phyloP scores from a whole-genome alignment of 2,797 vertebrate genomes.

The Peromyscus attwateri region DNA sequence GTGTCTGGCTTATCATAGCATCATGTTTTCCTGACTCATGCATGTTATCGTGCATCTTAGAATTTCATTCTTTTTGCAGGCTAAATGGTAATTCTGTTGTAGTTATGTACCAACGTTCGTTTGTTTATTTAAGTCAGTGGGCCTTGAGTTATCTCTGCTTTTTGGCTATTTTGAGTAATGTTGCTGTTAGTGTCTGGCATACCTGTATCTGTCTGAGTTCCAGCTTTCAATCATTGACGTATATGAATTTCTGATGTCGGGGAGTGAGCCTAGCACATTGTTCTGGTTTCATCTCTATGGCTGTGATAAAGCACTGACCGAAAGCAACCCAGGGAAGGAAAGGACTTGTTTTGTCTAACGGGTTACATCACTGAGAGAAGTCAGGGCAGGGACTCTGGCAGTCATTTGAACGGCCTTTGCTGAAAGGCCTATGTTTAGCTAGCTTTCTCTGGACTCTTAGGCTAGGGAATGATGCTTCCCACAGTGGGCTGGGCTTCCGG shows the following conservation, averaged over 20 bases:
- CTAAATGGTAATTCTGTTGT: neutral
- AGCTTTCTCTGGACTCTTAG: neutral
- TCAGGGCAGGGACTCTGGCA: too few relatives aligned
- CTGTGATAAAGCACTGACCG: neutral
- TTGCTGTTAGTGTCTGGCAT: neutral
- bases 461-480: neutral
- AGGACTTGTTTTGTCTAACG: neutral
- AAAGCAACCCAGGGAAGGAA: neutral
- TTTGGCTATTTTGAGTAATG: neutral
- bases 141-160: neutral
- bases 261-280: neutral
- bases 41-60: neutral
- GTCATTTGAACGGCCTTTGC: neutral
- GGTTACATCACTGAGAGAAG: neutral
- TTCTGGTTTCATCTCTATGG: neutral
- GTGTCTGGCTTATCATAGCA: neutral
- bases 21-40: neutral
- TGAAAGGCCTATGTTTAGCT: neutral
- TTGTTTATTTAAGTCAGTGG: neutral
- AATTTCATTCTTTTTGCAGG: slow-evolving; percentile 17
- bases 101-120: neutral
- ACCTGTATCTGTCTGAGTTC: neutral
- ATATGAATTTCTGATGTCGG: neutral
- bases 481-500: neutral
- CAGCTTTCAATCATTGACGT: neutral